A percentile compares a stretch with the other conserved stretches of the same genome.
These are phyloP conservation scores for Parazoanthus swiftii DNA, from an alignment of 92 coral and sea anemone genomes.

Conservation along the genomic window DNA sequence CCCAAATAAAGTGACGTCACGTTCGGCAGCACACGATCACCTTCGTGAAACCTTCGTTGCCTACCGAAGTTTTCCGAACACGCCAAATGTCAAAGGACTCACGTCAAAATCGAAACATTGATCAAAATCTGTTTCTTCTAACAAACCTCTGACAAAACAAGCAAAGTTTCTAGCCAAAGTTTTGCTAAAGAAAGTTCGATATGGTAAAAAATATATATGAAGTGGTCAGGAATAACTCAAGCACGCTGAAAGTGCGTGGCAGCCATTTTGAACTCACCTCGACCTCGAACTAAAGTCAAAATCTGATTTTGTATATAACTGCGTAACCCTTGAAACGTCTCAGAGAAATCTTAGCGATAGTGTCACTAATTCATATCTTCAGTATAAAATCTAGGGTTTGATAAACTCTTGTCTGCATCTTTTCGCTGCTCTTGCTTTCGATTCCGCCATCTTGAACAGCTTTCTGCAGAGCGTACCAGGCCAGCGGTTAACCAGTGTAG, in stretches of 20 bases:
- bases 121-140: slow-evolving; percentile 25
- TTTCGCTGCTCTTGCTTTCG: slow-evolving; percentile 31
- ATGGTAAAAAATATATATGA: neutral
- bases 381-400: slow-evolving; percentile 6
- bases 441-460: slow-evolving; percentile 52
- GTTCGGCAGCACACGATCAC: slow-evolving; percentile 66
- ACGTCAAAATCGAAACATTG: slow-evolving; percentile 46
- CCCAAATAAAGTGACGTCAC: slow-evolving; percentile 88
- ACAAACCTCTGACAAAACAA: neutral
- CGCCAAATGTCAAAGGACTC: slow-evolving; percentile 70
- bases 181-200: neutral
- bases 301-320: slow-evolving; percentile 18
- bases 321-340: slow-evolving; percentile 17
- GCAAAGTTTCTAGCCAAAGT: neutral
- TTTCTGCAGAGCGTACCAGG: slow-evolving; percentile 20
- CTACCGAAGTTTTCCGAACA: slow-evolving; percentile 71
- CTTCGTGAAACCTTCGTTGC: slow-evolving; percentile 58
- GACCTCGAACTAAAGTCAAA: slow-evolving; percentile 22
- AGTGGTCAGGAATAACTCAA: slow-evolving; percentile 24
- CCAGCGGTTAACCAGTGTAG: slow-evolving; percentile 53
- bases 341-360: slow-evolving; percentile 7
- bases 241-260: slow-evolving; percentile 48
- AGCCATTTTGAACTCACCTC: slow-evolving; percentile 50
- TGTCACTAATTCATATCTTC: slow-evolving; percentile 21
- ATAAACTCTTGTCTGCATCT: neutral